Conservation (phyloP, 1,140 invertebrate species). For the Cephus cinctus region DNA sequence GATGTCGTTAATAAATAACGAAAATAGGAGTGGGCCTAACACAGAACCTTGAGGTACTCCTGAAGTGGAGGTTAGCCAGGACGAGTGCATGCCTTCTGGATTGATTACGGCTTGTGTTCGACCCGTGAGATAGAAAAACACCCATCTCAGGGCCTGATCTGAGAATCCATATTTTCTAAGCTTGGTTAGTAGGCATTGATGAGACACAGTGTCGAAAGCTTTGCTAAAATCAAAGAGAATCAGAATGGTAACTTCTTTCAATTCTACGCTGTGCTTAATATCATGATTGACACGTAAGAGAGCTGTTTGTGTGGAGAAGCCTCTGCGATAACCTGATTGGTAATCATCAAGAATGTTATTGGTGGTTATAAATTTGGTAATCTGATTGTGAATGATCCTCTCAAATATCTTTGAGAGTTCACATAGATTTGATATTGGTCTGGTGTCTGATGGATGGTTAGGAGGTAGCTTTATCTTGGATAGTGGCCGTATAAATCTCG, state of each 20-base stretch:
- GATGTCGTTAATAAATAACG: conserved; percentile 7
- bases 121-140: not conserved
- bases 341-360: not conserved
- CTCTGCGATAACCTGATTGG: conserved; percentile 2
- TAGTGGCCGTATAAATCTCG: too few relatives aligned
- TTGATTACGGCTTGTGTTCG: not conserved
- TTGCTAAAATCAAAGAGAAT: conserved; percentile 4
- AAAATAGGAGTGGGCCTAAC: not conserved
- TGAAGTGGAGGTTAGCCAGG: not conserved
- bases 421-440: too few relatives aligned
- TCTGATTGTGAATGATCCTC: not conserved
- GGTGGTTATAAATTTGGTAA: not conserved
- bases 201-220: too few relatives aligned
- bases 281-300: not conserved
- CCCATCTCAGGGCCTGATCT: not conserved
- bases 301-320: not conserved
- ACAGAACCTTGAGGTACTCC: not conserved
- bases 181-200: too few relatives aligned
- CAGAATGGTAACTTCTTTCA: not conserved
- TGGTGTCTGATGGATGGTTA: too few relatives aligned
- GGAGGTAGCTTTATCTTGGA: too few relatives aligned
- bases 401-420: too few relatives aligned
- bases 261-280: not conserved
- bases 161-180: too few relatives aligned
- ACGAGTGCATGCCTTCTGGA: not conserved